Evolutionary conservation across 2,888 invertebrate species (phyloP), one percentile per base, ranked within the genome.

Genomic region (Drosophila falleni): DNA sequence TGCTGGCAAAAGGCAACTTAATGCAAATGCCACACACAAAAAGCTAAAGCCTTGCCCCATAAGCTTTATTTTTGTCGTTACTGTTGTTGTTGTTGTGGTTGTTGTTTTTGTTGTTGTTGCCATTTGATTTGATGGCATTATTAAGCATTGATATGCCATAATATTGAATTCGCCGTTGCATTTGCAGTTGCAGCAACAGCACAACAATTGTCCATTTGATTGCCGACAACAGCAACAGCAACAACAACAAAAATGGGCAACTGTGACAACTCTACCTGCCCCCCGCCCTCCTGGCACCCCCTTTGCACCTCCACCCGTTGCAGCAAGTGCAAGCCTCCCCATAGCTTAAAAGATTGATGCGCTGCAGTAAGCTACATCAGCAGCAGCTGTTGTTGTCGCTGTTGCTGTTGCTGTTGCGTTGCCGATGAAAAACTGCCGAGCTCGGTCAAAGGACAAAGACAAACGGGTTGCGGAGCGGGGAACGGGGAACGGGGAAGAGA

Each of bases 101-200:
- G 47, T 31, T 54, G 29, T 5, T 3, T 13, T 3, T 47, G 37
- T 6, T 26, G 33, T 37, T 47, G 26, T 44, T 60, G 41, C 16
- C 29, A 15, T 82, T 65, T 65, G 63, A 77, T 79, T 63, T 80
- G 64, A 70, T 66, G 74, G 66, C 72, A 77, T 81, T 73, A 77
- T 77, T 73, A 80, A 70, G 67, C 80, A 81, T 80, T 80, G 82
- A 81, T 81, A 70, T 78, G 73, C 74, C 64, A 68, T 69, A 68
- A 67, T 78, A 61, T 73, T 58, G 67, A 58, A 58, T 44, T 47
- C 44, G 44, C 33, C 16, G 23, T 16, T 37, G 37, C 35, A 29
- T 1, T 19, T 19, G 19, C 19, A 19, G 33, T 33, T 31, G 41
- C 55, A 56, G 42, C 35, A 33, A 26, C 39, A 37, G 41, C 56